Evolutionary conservation across 2,888 invertebrate genomes (phyloP).

Genomic region (Blera fallax): DNA sequence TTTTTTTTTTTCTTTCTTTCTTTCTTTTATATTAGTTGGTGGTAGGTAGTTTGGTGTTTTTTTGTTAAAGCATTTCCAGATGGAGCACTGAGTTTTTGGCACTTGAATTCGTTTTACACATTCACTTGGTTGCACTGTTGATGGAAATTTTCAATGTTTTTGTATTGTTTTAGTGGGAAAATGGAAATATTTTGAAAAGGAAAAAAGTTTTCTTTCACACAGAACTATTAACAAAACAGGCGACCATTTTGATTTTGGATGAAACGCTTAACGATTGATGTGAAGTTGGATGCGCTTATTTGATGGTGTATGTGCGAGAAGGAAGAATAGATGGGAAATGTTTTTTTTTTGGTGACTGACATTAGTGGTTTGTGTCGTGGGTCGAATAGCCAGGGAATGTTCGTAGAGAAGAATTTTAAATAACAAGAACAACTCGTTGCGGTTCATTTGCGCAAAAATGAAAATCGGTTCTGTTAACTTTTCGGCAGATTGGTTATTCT

Average conservation of each 20-base stretch:
- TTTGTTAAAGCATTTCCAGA: slow-evolving; percentile 59
- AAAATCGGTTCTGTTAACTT: too few species aligned
- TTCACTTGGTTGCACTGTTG: slow-evolving; percentile 45
- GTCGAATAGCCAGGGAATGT: background rate
- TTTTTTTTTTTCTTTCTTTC: slow-evolving; percentile 21
- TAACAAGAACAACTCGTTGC: too few species aligned
- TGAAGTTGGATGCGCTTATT: slow-evolving; percentile 51
- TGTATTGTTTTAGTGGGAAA: slow-evolving; percentile 56
- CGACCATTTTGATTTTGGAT: slow-evolving; percentile 73
- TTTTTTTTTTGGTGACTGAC: background rate
- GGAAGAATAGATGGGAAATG: background rate
- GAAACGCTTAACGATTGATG: slow-evolving; percentile 67
- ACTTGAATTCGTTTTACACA: slow-evolving; percentile 60
- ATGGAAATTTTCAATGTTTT: slow-evolving; percentile 45
- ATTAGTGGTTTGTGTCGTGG: slow-evolving; percentile 31
- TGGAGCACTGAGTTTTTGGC: slow-evolving; percentile 65
- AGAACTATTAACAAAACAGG: slow-evolving; percentile 73
- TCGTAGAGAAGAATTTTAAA: background rate
- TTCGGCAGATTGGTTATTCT: too few species aligned
- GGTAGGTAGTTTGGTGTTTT: slow-evolving; percentile 21
- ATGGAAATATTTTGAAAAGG: slow-evolving; percentile 56
- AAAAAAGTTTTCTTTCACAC: slow-evolving; percentile 67
- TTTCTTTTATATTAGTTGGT: slow-evolving; percentile 29
- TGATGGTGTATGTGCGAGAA: background rate
- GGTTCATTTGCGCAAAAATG: too few species aligned